Base-by-base conservation (phyloP, 2,113 vertebrate species). In the Porphyrio hochstetteri region DNA sequence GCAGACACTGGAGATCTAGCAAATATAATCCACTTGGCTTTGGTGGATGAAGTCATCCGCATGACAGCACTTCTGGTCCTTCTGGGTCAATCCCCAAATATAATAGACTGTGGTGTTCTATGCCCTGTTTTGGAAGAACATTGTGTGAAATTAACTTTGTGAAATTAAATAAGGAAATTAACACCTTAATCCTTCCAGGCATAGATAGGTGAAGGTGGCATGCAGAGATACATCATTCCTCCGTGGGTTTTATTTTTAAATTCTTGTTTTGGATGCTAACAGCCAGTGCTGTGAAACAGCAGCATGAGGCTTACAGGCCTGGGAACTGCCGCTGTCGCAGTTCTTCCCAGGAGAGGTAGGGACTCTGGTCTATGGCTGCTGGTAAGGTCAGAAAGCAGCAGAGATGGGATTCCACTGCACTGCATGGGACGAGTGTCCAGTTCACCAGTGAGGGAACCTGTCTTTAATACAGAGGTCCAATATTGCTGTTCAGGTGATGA, bases 391-490 rank as follows among this genome's bases (percentile, higher is more conserved):
- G 50, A 74, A 87, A 89, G 77, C 42, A 90, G 36, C 36, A 85
- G 42, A 40, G 57, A 27, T 40, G 38, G 38, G 21, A 90, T 78
- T 10, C 3, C 8, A 40, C 8, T 2, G 2, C n/a, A 10, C 42
- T 35, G 27, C 3, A 1, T 38, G 46, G 44, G 27, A 31, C 0
- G 2, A 74, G 29, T 24, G 23, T 52, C 36, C 68, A 24, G 24
- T 29, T 77, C 68, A 69, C 42, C 7, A 11, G 16, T 0, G 0
- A 61, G 18, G 40, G 16, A 70, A 82, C 31, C 33, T 42, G 11
- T 6, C n/a, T 52, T 25, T 5, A 4, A 6, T 2, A 7, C 28
- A 38, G 27, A 74, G 24, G 40, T 65, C 29, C 36, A 21, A 10
- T 35, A 33, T 42, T 33, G 13, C 27, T 65, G 35, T 16, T 89